Percentiles rank a stretch among this genome's conserved stretches.
Conservation (phyloP, 2,113 vertebrate species). For the Cathartes aura region DNA sequence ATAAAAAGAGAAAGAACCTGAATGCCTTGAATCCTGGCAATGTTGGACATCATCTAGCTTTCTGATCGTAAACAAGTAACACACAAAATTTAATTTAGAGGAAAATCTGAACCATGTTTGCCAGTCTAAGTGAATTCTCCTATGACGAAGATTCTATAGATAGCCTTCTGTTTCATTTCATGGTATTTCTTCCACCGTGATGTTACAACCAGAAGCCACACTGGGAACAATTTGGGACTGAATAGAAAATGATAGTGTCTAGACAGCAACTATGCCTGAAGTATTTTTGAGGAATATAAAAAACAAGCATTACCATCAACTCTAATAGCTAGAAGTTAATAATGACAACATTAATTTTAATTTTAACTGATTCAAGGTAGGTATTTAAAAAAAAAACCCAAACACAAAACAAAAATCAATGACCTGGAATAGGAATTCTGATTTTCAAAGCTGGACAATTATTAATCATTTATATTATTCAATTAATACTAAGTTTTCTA, state of each 20-base stretch:
- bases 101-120: not conserved
- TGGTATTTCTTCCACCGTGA: not conserved
- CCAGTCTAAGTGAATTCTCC: not conserved
- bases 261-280: constrained; percentile 25
- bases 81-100: not conserved
- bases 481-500: constrained; percentile 1
- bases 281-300: constrained; percentile 12
- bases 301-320: not conserved
- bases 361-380: not conserved
- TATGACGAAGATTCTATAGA: not conserved
- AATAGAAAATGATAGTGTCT: constrained; percentile 34
- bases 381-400: not conserved
- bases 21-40: not conserved
- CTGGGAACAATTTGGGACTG: constrained; percentile 44
- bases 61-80: not conserved
- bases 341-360: not conserved
- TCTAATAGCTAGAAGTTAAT: not conserved
- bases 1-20: not conserved
- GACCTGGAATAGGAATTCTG: not conserved
- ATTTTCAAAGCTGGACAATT: not conserved
- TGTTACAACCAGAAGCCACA: constrained; percentile 18
- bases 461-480: not conserved
- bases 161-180: constrained; percentile 22
- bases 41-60: not conserved
- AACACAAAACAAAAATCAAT: not conserved